Conservation (phyloP, 2,888 invertebrate species). For the Sphinx pinastri region DNA sequence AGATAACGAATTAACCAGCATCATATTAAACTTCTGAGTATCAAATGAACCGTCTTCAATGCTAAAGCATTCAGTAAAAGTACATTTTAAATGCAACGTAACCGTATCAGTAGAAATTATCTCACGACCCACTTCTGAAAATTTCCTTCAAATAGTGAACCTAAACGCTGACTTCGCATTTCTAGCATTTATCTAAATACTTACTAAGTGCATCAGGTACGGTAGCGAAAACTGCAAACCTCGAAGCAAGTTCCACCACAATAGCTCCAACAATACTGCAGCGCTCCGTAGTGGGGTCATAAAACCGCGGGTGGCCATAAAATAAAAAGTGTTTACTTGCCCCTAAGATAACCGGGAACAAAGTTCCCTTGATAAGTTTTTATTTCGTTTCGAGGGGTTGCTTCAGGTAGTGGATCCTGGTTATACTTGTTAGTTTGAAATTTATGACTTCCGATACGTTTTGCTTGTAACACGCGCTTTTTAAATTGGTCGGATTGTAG, state of each 20-base stretch:
- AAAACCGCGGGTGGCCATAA: slow-evolving; percentile 74
- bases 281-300: slow-evolving; percentile 44
- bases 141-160: neutral
- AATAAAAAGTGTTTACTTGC: slow-evolving; percentile 81
- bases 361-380: slow-evolving; percentile 81
- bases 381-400: slow-evolving; percentile 72
- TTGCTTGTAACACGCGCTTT: slow-evolving; percentile 22
- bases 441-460: slow-evolving; percentile 38
- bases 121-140: neutral
- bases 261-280: slow-evolving; percentile 38
- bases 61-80: no score
- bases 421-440: slow-evolving; percentile 46
- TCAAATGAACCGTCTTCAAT: no score
- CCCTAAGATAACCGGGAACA: slow-evolving; percentile 74
- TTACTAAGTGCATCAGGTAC: neutral
- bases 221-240: slow-evolving; percentile 21
- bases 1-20: no score
- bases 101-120: neutral
- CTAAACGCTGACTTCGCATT: neutral
- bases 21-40: no score
- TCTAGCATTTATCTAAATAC: slow-evolving; percentile 7
- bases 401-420: slow-evolving; percentile 29
- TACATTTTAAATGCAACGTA: no score
- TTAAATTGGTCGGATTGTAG: slow-evolving; percentile 29
- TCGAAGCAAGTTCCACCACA: slow-evolving; percentile 32